phyloP scores from a whole-genome alignment of 2,797 vertebrate species.

The Florisuga fusca region DNA sequence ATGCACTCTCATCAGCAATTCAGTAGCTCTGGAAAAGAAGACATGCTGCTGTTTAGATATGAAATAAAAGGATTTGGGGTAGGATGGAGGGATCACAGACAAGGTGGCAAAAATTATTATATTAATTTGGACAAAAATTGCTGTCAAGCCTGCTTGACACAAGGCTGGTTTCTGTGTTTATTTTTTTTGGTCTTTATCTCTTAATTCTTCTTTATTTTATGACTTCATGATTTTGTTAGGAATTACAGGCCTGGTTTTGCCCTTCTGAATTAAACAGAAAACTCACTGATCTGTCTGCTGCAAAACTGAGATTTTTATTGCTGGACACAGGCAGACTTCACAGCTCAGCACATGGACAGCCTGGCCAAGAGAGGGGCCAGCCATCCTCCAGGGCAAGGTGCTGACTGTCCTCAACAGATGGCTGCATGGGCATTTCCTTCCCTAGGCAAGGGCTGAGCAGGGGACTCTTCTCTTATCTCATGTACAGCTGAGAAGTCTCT shows the following conservation, averaged over 20 bases:
- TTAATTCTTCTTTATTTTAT: not conserved
- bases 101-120: not conserved
- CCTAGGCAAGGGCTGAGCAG: not conserved
- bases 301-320: not conserved
- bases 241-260: not conserved
- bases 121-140: not conserved
- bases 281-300: not conserved
- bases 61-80: not conserved
- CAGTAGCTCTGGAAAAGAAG: not conserved
- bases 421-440: not conserved
- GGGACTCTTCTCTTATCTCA: not conserved
- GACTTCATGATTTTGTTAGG: not conserved
- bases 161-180: not conserved
- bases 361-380: not conserved
- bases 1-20: not conserved
- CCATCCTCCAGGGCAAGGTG: not conserved
- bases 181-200: not conserved
- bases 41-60: rapidly evolving
- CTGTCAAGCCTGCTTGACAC: not conserved
- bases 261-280: not conserved
- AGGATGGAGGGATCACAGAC: rapidly evolving
- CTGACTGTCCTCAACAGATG: not conserved
- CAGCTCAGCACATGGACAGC: not conserved
- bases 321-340: not conserved
- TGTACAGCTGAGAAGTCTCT: not conserved